phyloP scores from a whole-genome alignment of 2,888 invertebrate species.

The Rotaria sp. region DNA sequence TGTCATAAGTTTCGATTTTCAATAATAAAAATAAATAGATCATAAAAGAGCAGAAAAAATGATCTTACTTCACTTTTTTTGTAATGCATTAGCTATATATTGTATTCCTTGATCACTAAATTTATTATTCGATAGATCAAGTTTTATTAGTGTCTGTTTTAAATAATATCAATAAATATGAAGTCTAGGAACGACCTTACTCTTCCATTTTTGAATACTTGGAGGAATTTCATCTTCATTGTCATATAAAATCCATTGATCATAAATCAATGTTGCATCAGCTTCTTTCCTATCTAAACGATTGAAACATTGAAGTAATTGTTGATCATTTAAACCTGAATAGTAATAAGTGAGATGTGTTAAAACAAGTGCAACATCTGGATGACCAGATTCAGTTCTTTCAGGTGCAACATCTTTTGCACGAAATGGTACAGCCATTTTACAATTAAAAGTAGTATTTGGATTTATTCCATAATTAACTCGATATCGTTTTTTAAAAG shows the following conservation, averaged over 20 bases:
- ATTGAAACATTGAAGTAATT: not conserved
- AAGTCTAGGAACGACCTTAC: no score
- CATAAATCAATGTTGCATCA: not conserved
- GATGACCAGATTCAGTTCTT: conserved; percentile 6
- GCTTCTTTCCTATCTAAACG: not conserved
- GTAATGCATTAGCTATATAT: no score
- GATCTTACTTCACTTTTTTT: no score
- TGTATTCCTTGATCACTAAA: no score
- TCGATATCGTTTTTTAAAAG: conserved; percentile 2
- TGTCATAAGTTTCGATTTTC: no score
- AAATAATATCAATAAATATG: no score
- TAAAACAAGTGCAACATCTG: not conserved
- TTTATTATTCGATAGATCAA: no score
- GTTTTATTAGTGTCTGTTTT: no score
- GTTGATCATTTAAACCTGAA: not conserved
- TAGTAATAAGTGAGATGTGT: conserved; percentile 4
- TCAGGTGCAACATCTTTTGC: not conserved
- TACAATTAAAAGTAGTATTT: not conserved
- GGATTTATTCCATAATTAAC: not conserved
- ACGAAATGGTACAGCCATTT: conserved; percentile 16
- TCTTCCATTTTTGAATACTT: not conserved
- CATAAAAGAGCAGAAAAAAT: no score
- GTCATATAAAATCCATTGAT: not conserved
- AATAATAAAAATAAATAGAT: no score
- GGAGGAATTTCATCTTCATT: not conserved